These are phyloP conservation scores for Atherinosoma microstoma DNA, from an alignment of 2,797 vertebrate species.

Conservation along the genomic window DNA sequence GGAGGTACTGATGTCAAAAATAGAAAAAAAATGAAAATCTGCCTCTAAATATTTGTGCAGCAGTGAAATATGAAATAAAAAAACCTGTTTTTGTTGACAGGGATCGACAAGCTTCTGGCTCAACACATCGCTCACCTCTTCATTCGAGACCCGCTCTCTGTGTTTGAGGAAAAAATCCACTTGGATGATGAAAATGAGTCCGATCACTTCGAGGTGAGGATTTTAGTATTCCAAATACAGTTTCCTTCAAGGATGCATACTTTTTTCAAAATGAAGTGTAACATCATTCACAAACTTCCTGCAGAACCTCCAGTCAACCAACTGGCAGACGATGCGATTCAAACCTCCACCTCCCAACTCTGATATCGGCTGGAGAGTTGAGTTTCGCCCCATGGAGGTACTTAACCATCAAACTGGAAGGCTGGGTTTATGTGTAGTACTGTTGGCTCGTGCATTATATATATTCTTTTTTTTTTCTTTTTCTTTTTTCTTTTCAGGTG, in stretches of 20 bases:
- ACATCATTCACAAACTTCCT: slow-evolving; percentile 31
- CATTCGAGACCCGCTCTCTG: slow-evolving; percentile 94
- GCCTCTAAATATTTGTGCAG: no score
- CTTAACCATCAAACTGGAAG: background rate
- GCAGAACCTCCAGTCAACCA: slow-evolving; percentile 98
- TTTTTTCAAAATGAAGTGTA: background rate
- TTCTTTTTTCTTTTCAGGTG: slow-evolving; percentile 82
- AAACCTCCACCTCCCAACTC: slow-evolving; percentile 99
- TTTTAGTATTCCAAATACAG: background rate
- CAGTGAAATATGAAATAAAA: background rate
- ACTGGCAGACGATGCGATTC: slow-evolving; percentile 99
- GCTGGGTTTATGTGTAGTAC: background rate
- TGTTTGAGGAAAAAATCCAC: slow-evolving; percentile 96
- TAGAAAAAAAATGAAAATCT: background rate
- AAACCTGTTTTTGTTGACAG: slow-evolving; percentile 77
- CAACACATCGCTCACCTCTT: slow-evolving; percentile 99
- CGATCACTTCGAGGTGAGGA: slow-evolving; percentile 95
- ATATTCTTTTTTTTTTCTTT: background rate
- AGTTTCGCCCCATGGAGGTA: slow-evolving; percentile 99
- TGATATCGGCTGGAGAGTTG: slow-evolving; percentile 98
- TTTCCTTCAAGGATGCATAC: background rate
- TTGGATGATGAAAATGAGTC: slow-evolving; percentile 98
- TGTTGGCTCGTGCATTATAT: background rate
- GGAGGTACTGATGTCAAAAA: slow-evolving; percentile 83
- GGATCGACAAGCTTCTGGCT: slow-evolving; percentile 95